phyloP scores from a whole-genome alignment of 1,140 invertebrate species.

The Neomicropteryx cornuta region DNA sequence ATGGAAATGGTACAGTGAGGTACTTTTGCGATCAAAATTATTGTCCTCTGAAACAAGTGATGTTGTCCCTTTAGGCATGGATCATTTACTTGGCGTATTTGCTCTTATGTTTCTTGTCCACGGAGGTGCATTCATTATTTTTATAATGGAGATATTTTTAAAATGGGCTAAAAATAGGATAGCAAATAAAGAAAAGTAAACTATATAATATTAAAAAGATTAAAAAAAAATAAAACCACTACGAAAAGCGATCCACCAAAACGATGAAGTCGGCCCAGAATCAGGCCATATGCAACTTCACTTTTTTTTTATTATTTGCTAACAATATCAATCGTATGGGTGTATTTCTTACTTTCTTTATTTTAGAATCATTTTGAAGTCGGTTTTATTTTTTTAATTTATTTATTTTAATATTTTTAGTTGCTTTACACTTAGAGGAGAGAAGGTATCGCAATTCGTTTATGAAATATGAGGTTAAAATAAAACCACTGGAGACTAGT shows the following conservation, averaged over 20 bases:
- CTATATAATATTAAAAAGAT: background rate
- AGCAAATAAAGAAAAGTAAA: background rate
- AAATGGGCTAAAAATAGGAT: too few relatives aligned
- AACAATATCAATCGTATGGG: too few relatives aligned
- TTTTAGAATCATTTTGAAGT: too few relatives aligned
- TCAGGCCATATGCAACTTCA: background rate
- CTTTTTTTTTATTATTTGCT: background rate
- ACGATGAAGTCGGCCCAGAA: background rate
- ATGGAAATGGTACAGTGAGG: slow-evolving; percentile 36
- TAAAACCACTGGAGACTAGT: too few relatives aligned
- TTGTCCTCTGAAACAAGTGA: slow-evolving; percentile 19
- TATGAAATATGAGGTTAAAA: too few relatives aligned
- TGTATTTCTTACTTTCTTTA: too few relatives aligned
- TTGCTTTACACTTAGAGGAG: too few relatives aligned
- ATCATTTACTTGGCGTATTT: slow-evolving; percentile 35
- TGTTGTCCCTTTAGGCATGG: slow-evolving; percentile 27
- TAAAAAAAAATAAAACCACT: background rate
- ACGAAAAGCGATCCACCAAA: background rate
- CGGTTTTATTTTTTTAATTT: too few relatives aligned
- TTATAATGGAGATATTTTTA: slow-evolving; percentile 6
- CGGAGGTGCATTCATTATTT: slow-evolving; percentile 6
- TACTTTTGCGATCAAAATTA: slow-evolving; percentile 23
- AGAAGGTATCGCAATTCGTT: too few relatives aligned
- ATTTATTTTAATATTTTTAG: too few relatives aligned
- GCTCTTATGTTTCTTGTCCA: slow-evolving; percentile 10